A percentile compares a stretch with the other conserved stretches of the same genome.
phyloP scores from a whole-genome alignment of 2,797 vertebrate species.

The Myotis vivesi region DNA sequence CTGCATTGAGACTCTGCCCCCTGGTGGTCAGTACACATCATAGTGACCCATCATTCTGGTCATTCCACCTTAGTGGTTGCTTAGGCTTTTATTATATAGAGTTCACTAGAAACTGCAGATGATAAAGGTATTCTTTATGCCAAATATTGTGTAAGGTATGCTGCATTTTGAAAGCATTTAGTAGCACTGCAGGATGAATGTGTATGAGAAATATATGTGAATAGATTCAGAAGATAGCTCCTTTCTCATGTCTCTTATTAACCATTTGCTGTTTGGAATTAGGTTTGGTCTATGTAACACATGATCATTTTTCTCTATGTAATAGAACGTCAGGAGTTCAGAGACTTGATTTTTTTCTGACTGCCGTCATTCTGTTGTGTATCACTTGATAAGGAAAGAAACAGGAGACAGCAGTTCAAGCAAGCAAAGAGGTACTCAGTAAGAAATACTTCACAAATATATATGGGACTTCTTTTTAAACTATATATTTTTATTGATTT shows the following conservation, averaged over 20 bases:
- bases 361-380: neutral
- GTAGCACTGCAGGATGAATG: neutral
- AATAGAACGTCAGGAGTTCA: neutral
- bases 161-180: conserved; percentile 4
- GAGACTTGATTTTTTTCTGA: neutral
- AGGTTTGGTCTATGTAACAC: neutral
- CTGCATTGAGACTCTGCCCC: too few relatives aligned
- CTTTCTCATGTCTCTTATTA: neutral
- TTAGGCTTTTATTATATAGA: too few relatives aligned
- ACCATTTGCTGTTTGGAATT: conserved; percentile 3
- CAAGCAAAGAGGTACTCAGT: neutral
- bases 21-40: too few relatives aligned
- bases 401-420: neutral
- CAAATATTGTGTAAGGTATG: neutral
- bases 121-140: neutral
- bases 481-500: too few relatives aligned
- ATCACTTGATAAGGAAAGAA: neutral
- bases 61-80: too few relatives aligned
- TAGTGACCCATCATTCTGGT: too few relatives aligned
- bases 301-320: neutral
- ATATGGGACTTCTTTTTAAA: neutral
- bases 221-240: neutral
- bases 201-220: neutral
- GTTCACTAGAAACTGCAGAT: neutral
- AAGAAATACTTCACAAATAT: neutral